Percentiles rank a stretch among this genome's conserved stretches.
These are phyloP conservation scores for Trissolcus basalis DNA, from an alignment of 1,140 invertebrate genomes.

Conservation along the genomic window DNA sequence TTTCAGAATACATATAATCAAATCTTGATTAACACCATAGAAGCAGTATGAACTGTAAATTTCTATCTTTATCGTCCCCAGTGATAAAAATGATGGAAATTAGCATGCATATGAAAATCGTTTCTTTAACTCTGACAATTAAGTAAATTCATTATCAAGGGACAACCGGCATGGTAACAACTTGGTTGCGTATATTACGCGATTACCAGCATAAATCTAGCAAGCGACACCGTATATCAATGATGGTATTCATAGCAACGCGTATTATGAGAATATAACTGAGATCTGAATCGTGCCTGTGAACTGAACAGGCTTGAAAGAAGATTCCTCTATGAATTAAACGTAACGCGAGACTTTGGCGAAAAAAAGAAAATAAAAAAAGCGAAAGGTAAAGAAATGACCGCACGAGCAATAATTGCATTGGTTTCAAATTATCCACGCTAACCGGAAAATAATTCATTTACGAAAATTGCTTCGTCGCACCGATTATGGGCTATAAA, in stretches of 20 bases:
- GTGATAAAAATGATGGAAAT: too few relatives aligned
- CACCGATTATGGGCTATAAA: slow-evolving; percentile 2
- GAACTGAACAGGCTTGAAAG: slow-evolving; percentile 24
- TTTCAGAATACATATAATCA: too few relatives aligned
- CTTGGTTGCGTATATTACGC: slow-evolving; percentile 27
- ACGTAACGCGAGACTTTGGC: slow-evolving; percentile 15
- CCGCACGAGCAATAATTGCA: slow-evolving; percentile 19
- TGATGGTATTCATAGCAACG: slow-evolving; percentile 46
- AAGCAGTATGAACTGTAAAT: too few relatives aligned
- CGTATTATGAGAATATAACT: slow-evolving; percentile 47
- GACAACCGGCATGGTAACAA: background rate
- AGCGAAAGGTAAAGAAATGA: too few relatives aligned
- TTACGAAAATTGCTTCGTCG: slow-evolving; percentile 6
- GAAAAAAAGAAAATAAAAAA: slow-evolving; percentile 2
- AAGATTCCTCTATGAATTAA: slow-evolving; percentile 38
- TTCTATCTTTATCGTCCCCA: too few relatives aligned
- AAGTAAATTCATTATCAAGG: slow-evolving; percentile 44
- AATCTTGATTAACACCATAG: too few relatives aligned
- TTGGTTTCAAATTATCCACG: slow-evolving; percentile 22
- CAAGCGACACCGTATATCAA: slow-evolving; percentile 50
- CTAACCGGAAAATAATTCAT: slow-evolving; percentile 11
- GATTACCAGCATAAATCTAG: slow-evolving; percentile 42
- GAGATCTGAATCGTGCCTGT: slow-evolving; percentile 39
- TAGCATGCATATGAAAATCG: too few relatives aligned
- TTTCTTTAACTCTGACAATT: slow-evolving; percentile 9